Conservation (phyloP, 2,888 invertebrate species). For the Holacanthella duospinosa region DNA sequence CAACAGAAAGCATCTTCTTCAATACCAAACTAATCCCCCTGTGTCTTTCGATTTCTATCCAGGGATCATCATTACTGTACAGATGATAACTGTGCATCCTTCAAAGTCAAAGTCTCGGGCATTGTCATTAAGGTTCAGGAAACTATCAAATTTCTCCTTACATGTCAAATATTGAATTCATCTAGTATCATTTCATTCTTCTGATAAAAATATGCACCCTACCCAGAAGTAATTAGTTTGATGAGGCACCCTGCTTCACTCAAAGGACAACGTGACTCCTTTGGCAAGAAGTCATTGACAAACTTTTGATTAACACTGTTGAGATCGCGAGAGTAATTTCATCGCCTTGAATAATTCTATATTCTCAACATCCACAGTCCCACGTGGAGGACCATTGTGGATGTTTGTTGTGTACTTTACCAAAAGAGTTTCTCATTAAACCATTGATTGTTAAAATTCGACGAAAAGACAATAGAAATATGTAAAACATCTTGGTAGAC, state of each 20-base stretch:
- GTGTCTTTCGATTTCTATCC: neutral
- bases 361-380: neutral
- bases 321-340: neutral
- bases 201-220: no score
- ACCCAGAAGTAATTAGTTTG: no score
- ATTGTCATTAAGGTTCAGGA: neutral
- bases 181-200: neutral
- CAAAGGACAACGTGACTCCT: neutral
- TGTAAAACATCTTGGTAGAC: neutral
- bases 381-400: no score
- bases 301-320: neutral
- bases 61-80: neutral
- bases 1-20: neutral
- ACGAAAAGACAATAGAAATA: neutral
- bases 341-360: neutral
- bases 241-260: no score
- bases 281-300: neutral
- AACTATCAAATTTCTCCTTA: neutral
- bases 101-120: neutral
- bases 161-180: neutral
- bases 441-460: neutral
- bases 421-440: neutral
- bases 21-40: neutral
- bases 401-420: neutral
- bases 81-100: neutral